Evolutionary conservation across 2,888 invertebrate genomes (phyloP).

Genomic region (Agonopterix alstromeriana): DNA sequence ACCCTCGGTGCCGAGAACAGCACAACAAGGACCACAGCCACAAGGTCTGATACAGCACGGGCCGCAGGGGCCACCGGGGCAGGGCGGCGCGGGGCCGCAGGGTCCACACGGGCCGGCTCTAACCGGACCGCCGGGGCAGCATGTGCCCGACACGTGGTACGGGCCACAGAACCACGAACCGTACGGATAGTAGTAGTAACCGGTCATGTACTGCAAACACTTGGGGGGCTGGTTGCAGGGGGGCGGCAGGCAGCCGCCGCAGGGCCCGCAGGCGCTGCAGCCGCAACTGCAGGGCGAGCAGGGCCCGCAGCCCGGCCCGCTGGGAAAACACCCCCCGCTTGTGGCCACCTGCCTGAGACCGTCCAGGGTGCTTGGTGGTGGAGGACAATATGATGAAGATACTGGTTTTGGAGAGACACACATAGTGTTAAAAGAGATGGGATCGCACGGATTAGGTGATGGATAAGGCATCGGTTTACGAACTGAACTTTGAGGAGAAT

Average conservation of each 20-base stretch:
- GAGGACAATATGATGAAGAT: neutral
- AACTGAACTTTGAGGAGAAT: too few relatives aligned
- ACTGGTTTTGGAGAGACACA: neutral
- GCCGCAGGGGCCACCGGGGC: conserved; percentile 6
- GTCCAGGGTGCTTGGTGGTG: conserved; percentile 3
- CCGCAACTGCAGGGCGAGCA: neutral
- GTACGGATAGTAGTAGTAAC: conserved; percentile 62
- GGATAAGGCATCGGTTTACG: neutral
- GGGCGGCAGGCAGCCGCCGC: conserved; percentile 20
- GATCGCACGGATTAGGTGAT: conserved; percentile 2
- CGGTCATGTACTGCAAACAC: conserved; percentile 57
- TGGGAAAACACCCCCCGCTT: neutral
- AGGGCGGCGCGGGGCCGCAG: neutral
- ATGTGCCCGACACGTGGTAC: conserved; percentile 46
- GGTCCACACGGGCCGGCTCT: conserved; percentile 4
- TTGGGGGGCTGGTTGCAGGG: conserved; percentile 46
- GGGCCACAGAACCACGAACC: conserved; percentile 63
- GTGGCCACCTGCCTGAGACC: neutral
- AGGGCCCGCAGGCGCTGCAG: neutral
- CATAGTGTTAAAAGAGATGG: too few relatives aligned
- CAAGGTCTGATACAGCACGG: conserved; percentile 3
- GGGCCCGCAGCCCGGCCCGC: neutral
- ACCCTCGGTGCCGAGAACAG: neutral
- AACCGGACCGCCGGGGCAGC: conserved; percentile 22
- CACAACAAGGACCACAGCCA: neutral